Evolutionary conservation across 2,888 invertebrate species (phyloP).

Genomic region (Eupithecia subfuscata): DNA sequence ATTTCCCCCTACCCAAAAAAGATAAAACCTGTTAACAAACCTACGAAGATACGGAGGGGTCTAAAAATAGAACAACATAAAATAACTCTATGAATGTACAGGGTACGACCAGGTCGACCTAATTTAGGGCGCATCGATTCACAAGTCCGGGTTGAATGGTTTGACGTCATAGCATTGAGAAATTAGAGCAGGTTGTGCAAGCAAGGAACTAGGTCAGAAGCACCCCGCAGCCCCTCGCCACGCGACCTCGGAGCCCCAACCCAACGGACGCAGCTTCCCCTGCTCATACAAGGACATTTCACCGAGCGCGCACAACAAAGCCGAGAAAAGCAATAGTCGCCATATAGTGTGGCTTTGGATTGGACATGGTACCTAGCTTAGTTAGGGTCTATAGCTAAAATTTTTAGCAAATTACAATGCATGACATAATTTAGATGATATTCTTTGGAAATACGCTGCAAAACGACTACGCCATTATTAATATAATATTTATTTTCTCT

Average conservation of each 20-base stretch:
- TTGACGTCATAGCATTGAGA: slow-evolving; percentile 79
- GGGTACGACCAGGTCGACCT: slow-evolving; percentile 77
- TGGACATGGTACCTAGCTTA: background rate
- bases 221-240: slow-evolving; percentile 51
- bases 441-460: background rate
- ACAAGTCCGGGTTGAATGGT: slow-evolving; percentile 75
- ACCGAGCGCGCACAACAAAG: background rate
- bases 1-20: background rate
- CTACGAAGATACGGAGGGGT: background rate
- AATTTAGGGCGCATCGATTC: slow-evolving; percentile 78
- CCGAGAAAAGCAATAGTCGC: background rate
- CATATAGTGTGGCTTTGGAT: background rate
- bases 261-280: slow-evolving; percentile 46
- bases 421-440: background rate
- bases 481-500: background rate
- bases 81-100: slow-evolving; percentile 69
- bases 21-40: background rate
- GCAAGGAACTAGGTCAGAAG: slow-evolving; percentile 69
- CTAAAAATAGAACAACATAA: slow-evolving; percentile 36
- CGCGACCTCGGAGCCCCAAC: slow-evolving; percentile 47
- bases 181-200: slow-evolving; percentile 78
- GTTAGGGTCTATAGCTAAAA: background rate
- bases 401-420: background rate
- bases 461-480: background rate
- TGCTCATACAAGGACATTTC: slow-evolving; percentile 16